A percentile compares a stretch with the other conserved stretches of the same genome.
These are phyloP conservation scores for Oegoconia quadripuncta DNA, from an alignment of 2,888 invertebrate species.

Conservation along the genomic window DNA sequence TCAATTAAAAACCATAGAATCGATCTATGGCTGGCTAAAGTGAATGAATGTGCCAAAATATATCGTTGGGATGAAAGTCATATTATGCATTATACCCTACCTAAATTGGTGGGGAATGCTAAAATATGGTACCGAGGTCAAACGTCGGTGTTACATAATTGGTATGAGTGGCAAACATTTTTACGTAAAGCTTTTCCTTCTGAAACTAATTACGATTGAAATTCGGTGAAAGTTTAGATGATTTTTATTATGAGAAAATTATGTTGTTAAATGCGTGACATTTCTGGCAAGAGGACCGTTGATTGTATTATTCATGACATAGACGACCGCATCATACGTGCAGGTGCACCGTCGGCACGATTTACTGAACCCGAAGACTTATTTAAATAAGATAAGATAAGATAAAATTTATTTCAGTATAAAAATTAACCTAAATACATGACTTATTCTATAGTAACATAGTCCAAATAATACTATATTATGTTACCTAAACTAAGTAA, in stretches of 20 bases:
- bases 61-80: slow-evolving; percentile 18
- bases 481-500: no score
- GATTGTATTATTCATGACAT: no score
- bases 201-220: slow-evolving; percentile 13
- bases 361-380: slow-evolving; percentile 16
- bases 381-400: no score
- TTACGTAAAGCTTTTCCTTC: slow-evolving; percentile 14
- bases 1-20: slow-evolving; percentile 10
- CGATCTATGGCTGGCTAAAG: slow-evolving; percentile 15
- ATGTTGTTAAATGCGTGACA: slow-evolving; percentile 18
- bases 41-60: slow-evolving; percentile 17
- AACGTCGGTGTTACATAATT: slow-evolving; percentile 15
- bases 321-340: slow-evolving; percentile 10
- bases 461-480: no score
- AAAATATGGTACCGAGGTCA: slow-evolving; percentile 21
- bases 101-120: slow-evolving; percentile 19
- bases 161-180: slow-evolving; percentile 19
- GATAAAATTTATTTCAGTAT: no score
- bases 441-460: no score
- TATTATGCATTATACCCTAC: slow-evolving; percentile 9
- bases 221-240: slow-evolving; percentile 15
- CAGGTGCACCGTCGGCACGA: slow-evolving; percentile 13
- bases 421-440: no score
- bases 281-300: slow-evolving; percentile 14
- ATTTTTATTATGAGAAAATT: slow-evolving; percentile 10